These are phyloP conservation scores for Cebus imitator DNA, from an alignment of 2,113 vertebrate genomes.

Conservation along the genomic window DNA sequence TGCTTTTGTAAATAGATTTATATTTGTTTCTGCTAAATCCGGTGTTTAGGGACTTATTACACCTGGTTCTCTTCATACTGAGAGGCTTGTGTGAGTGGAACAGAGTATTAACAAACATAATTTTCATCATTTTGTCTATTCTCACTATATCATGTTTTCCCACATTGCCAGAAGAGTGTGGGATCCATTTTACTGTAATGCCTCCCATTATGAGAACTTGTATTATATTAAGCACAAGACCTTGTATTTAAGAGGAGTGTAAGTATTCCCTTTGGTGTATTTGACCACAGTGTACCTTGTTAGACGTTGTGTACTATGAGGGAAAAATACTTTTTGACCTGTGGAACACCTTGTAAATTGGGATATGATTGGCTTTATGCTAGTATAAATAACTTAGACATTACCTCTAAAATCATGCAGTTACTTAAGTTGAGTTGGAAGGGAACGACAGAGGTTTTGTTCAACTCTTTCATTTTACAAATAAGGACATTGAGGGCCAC, in stretches of 20 bases:
- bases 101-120: constrained; percentile 30
- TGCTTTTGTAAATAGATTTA: constrained; percentile 22
- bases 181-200: background rate
- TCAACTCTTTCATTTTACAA: background rate
- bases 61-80: background rate
- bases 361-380: constrained; percentile 43
- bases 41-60: constrained; percentile 7
- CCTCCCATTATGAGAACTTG: background rate
- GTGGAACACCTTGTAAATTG: constrained; percentile 51
- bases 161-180: background rate
- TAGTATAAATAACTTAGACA: background rate
- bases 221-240: background rate
- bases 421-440: background rate
- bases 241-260: constrained; percentile 16
- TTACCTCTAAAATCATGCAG: constrained; percentile 12
- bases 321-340: constrained; percentile 39
- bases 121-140: constrained; percentile 50
- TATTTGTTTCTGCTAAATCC: constrained; percentile 39
- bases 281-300: constrained; percentile 49
- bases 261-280: constrained; percentile 54
- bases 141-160: background rate
- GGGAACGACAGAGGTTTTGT: background rate
- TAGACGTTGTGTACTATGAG: background rate
- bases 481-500: background rate
- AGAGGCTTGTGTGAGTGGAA: background rate